Evolutionary conservation across 2,113 vertebrate species (phyloP).

Genomic region (Conger conger): DNA sequence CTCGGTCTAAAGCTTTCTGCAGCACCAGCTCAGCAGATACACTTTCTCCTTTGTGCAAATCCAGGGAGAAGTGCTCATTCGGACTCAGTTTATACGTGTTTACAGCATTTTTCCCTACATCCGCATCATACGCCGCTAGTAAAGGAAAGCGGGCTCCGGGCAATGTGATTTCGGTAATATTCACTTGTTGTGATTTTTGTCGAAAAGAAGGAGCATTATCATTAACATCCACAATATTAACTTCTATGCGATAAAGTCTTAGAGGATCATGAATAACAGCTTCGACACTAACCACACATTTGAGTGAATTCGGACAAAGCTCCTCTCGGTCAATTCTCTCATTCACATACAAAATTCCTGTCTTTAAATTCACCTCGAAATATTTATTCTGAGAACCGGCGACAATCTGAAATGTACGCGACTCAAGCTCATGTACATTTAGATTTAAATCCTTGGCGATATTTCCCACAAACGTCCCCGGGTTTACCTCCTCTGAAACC

Average conservation of each 20-base stretch:
- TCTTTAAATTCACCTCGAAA: slow-evolving; percentile 66
- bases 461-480: slow-evolving; percentile 68
- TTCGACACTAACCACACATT: slow-evolving; percentile 63
- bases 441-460: slow-evolving; percentile 66
- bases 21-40: slow-evolving; percentile 66
- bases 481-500: slow-evolving; percentile 64
- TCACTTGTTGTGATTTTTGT: slow-evolving; percentile 31
- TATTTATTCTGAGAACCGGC: slow-evolving; percentile 58
- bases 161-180: slow-evolving; percentile 47
- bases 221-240: slow-evolving; percentile 64
- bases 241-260: slow-evolving; percentile 60
- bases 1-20: slow-evolving; percentile 73
- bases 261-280: slow-evolving; percentile 69
- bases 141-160: slow-evolving; percentile 54
- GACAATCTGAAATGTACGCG: slow-evolving; percentile 63
- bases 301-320: slow-evolving; percentile 57
- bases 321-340: slow-evolving; percentile 66
- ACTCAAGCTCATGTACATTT: slow-evolving; percentile 57
- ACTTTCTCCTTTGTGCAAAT: slow-evolving; percentile 58
- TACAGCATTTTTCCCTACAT: slow-evolving; percentile 59
- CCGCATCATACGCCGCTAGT: slow-evolving; percentile 54
- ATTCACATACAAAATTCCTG: slow-evolving; percentile 60
- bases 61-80: slow-evolving; percentile 57
- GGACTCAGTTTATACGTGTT: slow-evolving; percentile 53
- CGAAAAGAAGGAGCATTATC: slow-evolving; percentile 61